Percentiles rank a stretch among this genome's conserved stretches.
These are phyloP conservation scores for Pseudococcus jackbeardsleyi DNA, from an alignment of 2,888 invertebrate genomes.

Conservation along the genomic window DNA sequence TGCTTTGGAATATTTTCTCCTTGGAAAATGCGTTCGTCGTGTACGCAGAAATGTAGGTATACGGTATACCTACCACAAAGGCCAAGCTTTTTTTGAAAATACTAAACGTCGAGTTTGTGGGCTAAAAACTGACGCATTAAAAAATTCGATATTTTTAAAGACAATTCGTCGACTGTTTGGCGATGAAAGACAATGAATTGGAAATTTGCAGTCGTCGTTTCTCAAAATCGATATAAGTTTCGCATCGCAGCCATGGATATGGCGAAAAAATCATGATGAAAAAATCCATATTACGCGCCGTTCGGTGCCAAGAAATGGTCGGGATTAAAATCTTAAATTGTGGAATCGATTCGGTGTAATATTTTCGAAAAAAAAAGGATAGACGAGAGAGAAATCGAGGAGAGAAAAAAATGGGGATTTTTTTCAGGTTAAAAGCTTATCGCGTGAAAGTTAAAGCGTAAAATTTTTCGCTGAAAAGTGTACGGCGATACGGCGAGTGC, in stretches of 20 bases:
- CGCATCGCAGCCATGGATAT: not conserved
- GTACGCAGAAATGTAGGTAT: not conserved
- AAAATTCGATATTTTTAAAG: not conserved
- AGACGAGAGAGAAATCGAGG: slow-evolving; percentile 7
- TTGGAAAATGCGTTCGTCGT: not conserved
- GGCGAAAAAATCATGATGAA: slow-evolving; percentile 8
- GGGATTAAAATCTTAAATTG: slow-evolving; percentile 39
- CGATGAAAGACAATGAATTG: not conserved
- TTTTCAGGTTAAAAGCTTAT: slow-evolving; percentile 57
- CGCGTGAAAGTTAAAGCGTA: slow-evolving; percentile 63
- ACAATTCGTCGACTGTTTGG: slow-evolving; percentile 4
- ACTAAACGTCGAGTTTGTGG: not conserved
- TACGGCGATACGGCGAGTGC: not conserved
- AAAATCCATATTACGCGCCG: not conserved
- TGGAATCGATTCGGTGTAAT: slow-evolving; percentile 36
- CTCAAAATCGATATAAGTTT: slow-evolving; percentile 2
- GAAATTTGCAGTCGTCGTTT: slow-evolving; percentile 6
- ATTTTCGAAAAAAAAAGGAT: slow-evolving; percentile 20
- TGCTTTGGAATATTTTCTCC: not conserved
- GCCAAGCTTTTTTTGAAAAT: not conserved
- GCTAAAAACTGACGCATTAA: not conserved
- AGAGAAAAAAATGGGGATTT: slow-evolving; percentile 29
- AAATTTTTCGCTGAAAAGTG: slow-evolving; percentile 62
- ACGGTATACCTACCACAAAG: not conserved
- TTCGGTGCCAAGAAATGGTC: not conserved